phyloP scores from a whole-genome alignment of 1,140 invertebrate species.

The Brachionus rotundiformis region DNA sequence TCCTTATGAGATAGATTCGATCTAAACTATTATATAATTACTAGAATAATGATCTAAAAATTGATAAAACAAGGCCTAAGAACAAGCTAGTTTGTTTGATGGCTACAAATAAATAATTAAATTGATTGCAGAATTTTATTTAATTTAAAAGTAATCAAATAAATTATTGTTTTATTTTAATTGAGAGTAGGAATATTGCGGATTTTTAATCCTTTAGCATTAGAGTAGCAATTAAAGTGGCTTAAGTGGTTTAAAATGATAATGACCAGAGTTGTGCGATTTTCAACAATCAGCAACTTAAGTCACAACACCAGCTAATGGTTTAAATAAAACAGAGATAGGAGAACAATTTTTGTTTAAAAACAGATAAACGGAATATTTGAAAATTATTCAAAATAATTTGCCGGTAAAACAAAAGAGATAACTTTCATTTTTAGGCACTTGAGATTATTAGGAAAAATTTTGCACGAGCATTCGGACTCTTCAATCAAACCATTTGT shows the following conservation, averaged over 20 bases:
- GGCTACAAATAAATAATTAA: neutral
- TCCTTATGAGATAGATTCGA: neutral
- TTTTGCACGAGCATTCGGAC: neutral
- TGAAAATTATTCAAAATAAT: neutral
- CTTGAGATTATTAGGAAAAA: neutral
- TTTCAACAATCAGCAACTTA: slow-evolving; percentile 26
- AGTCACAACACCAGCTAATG: neutral
- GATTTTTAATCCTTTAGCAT: no score
- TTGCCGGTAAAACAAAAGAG: neutral
- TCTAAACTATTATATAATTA: slow-evolving; percentile 6
- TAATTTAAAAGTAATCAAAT: neutral
- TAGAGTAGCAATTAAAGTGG: neutral
- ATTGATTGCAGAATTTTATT: neutral
- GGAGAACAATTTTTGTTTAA: neutral
- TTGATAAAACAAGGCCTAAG: neutral
- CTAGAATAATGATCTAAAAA: neutral
- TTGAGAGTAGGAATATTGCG: neutral
- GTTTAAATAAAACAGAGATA: slow-evolving; percentile 40
- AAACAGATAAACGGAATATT: neutral
- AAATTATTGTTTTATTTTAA: neutral
- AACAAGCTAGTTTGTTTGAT: no score
- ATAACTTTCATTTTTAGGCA: neutral
- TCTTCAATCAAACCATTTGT: neutral
- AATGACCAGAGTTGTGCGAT: neutral
- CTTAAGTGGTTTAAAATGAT: neutral